phyloP scores from a whole-genome alignment of 2,113 vertebrate species.

The Tichodroma muraria region DNA sequence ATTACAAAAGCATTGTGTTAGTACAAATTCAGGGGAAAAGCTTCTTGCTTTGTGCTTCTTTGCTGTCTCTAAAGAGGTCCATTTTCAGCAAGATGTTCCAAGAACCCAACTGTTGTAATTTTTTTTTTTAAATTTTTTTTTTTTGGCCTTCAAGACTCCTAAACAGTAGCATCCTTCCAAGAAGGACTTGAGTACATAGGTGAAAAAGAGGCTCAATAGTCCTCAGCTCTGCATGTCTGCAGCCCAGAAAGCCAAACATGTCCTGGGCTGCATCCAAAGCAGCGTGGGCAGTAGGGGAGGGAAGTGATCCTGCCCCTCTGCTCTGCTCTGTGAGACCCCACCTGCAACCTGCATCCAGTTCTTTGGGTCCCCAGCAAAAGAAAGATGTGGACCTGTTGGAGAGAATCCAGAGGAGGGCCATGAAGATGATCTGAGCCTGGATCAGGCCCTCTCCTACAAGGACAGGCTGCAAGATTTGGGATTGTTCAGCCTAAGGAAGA shows the following conservation, averaged over 20 bases:
- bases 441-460: not conserved
- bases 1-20: not conserved
- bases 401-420: not conserved
- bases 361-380: not conserved
- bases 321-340: not conserved
- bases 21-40: not conserved
- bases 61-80: not conserved
- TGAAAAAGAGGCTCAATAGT: not conserved
- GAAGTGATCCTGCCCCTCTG: not conserved
- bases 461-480: not conserved
- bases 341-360: not conserved
- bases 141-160: not conserved
- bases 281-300: fast-evolving
- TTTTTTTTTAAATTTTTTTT: fast-evolving
- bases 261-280: not conserved
- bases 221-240: not conserved
- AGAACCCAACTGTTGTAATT: fast-evolving
- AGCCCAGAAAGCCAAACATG: fast-evolving
- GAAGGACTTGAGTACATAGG: not conserved
- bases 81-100: not conserved
- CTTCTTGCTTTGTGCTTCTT: not conserved
- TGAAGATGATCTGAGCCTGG: not conserved
- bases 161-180: not conserved
- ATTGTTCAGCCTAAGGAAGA: not conserved
- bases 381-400: not conserved